Percentiles rank a stretch among this genome's conserved stretches.
phyloP scores from a whole-genome alignment of 2,888 invertebrate species.

The Teleogryllus oceanicus region DNA sequence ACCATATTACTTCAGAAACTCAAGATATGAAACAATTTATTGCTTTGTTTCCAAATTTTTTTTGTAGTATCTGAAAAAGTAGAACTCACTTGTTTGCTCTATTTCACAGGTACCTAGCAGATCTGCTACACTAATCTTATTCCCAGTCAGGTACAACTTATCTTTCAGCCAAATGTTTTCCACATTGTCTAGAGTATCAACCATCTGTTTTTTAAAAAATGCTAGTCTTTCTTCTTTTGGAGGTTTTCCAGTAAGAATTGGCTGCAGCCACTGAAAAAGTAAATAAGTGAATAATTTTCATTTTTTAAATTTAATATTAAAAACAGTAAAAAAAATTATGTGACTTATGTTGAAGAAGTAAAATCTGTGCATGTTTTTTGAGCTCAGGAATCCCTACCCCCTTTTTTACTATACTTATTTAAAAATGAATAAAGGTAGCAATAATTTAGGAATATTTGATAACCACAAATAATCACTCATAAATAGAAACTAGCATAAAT shows the following conservation, averaged over 20 bases:
- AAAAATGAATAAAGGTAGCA: not conserved
- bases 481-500: too few species aligned
- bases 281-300: not conserved
- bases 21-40: not conserved
- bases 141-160: conserved; percentile 43
- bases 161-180: conserved; percentile 44
- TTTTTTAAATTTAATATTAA: conserved; percentile 20
- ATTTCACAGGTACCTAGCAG: conserved; percentile 49
- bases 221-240: conserved; percentile 41
- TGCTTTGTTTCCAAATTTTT: not conserved
- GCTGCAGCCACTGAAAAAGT: conserved; percentile 42
- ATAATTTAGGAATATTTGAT: too few species aligned
- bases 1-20: too few species aligned
- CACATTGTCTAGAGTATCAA: conserved; percentile 42
- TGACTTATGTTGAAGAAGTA: too few species aligned
- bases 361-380: too few species aligned
- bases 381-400: too few species aligned
- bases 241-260: conserved; percentile 42
- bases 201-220: conserved; percentile 41
- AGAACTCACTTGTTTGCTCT: conserved; percentile 47
- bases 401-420: not conserved
- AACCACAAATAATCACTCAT: too few species aligned
- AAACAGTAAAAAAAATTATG: not conserved
- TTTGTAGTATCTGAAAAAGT: not conserved
- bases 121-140: conserved; percentile 48